A percentile compares a stretch with the other conserved stretches of the same genome.
Conservation (phyloP, 2,113 vertebrate genomes). For the Maccullochella peelii region DNA sequence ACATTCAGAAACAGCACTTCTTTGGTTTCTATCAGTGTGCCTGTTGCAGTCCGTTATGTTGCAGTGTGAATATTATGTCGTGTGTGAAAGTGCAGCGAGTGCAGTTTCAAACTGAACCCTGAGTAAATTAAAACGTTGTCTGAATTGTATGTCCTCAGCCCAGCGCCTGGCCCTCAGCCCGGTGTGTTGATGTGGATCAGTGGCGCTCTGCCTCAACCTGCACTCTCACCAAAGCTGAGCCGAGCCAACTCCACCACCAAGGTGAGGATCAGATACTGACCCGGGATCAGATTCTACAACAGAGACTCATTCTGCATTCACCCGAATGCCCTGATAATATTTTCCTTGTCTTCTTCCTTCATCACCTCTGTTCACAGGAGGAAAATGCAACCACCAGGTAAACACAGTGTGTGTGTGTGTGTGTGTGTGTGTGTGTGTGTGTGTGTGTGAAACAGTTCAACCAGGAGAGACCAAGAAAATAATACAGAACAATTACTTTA, state of each 20-base stretch:
- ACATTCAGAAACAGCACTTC: no score
- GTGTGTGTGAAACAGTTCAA: neutral
- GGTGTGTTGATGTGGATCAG: slow-evolving; percentile 78
- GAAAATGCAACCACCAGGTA: slow-evolving; percentile 69
- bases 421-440: slow-evolving; percentile 5
- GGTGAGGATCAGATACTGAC: slow-evolving; percentile 44
- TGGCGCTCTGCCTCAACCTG: slow-evolving; percentile 79
- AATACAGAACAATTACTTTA: neutral
- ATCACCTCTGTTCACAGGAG: slow-evolving; percentile 44
- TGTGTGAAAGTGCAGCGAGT: no score
- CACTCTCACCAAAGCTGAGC: slow-evolving; percentile 27
- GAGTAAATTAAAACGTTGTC: neutral
- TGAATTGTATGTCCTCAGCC: slow-evolving; percentile 11
- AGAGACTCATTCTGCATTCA: neutral
- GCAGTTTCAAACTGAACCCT: neutral
- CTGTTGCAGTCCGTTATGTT: no score
- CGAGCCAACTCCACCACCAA: slow-evolving; percentile 45
- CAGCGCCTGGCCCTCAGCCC: slow-evolving; percentile 28
- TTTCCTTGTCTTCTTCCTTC: neutral
- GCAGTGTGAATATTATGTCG: no score
- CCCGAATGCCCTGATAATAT: neutral
- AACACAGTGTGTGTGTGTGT: neutral
- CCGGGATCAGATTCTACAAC: neutral
- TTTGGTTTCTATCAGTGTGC: no score
- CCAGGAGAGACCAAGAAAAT: neutral